Conservation (phyloP, 1,140 invertebrate species). For the Drosophila malerkotliana region DNA sequence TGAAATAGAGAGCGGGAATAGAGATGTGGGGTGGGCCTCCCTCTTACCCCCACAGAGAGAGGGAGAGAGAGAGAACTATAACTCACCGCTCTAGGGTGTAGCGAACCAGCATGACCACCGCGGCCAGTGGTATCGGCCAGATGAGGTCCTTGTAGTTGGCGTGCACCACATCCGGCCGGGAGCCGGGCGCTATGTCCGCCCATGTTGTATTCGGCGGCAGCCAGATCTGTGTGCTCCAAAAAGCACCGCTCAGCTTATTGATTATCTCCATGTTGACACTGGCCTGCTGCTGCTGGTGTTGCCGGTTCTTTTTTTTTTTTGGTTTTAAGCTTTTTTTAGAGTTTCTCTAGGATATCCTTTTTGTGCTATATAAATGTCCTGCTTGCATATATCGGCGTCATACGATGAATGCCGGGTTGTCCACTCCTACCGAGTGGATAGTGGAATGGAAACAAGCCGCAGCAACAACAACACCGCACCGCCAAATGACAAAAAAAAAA, state of each 20-base stretch:
- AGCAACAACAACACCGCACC: neutral
- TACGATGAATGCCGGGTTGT: too few relatives aligned
- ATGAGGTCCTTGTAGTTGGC: slow-evolving; percentile 92
- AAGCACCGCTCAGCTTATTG: slow-evolving; percentile 85
- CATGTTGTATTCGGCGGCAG: slow-evolving; percentile 95
- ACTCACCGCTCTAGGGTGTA: slow-evolving; percentile 91
- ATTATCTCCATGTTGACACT: slow-evolving; percentile 66
- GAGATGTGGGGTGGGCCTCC: neutral
- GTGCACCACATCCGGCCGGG: slow-evolving; percentile 90
- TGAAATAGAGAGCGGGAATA: slow-evolving; percentile 4
- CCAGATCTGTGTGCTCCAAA: slow-evolving; percentile 94
- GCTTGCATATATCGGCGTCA: too few relatives aligned
- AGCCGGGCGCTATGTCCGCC: slow-evolving; percentile 92
- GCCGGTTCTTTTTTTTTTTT: neutral
- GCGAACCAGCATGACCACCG: slow-evolving; percentile 90
- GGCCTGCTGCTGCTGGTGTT: neutral
- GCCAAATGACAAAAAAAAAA: neutral
- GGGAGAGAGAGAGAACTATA: neutral
- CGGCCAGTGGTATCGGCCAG: slow-evolving; percentile 92
- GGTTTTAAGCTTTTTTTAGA: neutral
- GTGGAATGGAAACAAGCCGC: neutral
- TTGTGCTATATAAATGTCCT: neutral
- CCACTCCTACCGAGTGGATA: too few relatives aligned
- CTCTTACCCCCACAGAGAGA: neutral
- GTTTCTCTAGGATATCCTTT: neutral